Conservation (phyloP, 2,888 invertebrate species). For the Timema cristinae region DNA sequence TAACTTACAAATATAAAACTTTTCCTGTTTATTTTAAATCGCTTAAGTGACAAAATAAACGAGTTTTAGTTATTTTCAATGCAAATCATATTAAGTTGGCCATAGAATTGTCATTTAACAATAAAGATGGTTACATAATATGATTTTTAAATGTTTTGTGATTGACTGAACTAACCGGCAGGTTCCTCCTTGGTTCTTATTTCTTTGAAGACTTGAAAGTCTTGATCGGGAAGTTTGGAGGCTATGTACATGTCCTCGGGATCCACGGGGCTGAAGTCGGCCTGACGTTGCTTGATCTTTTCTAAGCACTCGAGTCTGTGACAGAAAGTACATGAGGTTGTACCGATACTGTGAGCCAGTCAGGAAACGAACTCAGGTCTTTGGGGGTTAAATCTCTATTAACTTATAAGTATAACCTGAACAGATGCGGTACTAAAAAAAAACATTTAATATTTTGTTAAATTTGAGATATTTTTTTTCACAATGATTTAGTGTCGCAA, state of each 20-base stretch:
- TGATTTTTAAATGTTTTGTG: no score
- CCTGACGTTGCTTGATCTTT: conserved; percentile 68
- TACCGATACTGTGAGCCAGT: not conserved
- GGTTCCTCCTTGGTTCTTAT: conserved; percentile 73
- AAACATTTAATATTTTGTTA: not conserved
- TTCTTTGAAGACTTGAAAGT: conserved; percentile 71
- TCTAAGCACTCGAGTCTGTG: conserved; percentile 68
- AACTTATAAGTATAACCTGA: not conserved
- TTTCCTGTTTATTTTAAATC: no score
- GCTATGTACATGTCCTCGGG: conserved; percentile 88
- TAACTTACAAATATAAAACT: no score
- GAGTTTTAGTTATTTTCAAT: no score
- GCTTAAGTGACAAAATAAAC: no score
- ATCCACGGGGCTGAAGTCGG: conserved; percentile 78
- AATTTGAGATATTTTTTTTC: not conserved
- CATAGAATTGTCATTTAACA: no score
- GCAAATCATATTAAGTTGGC: no score
- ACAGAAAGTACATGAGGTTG: not conserved
- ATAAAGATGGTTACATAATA: no score
- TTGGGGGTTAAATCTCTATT: not conserved
- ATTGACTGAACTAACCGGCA: conserved; percentile 51
- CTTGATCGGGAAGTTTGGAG: conserved; percentile 63
- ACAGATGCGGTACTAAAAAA: not conserved
- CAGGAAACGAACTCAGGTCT: no score
- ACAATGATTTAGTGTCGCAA: no score